These are phyloP conservation scores for Lanius ludovicianus DNA, from an alignment of 2,113 vertebrate genomes.

Conservation along the genomic window DNA sequence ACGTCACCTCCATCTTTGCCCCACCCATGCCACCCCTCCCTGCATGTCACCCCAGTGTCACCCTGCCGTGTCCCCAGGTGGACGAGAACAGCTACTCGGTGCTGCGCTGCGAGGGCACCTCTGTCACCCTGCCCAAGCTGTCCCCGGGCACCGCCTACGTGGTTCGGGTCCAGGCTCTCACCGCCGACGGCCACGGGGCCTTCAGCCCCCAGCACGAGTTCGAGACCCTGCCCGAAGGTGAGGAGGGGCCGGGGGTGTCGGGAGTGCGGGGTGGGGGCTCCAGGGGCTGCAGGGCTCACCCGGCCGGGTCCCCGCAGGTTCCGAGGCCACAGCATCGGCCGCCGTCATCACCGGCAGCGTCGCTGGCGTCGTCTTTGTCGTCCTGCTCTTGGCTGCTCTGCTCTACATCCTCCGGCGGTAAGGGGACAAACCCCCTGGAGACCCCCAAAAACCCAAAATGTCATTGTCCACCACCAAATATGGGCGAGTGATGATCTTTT, in stretches of 20 bases:
- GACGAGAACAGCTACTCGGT: constrained; percentile 88
- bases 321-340: constrained; percentile 62
- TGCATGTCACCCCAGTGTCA: background rate
- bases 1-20: background rate
- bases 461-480: background rate
- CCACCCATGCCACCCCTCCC: background rate
- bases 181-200: constrained; percentile 73
- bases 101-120: constrained; percentile 82
- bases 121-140: constrained; percentile 80
- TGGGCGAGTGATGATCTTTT: rapidly evolving
- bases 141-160: constrained; percentile 83
- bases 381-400: constrained; percentile 72
- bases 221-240: constrained; percentile 76
- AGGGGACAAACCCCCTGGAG: background rate
- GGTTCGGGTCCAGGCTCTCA: constrained; percentile 87
- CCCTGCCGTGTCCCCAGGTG: constrained; percentile 46
- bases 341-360: constrained; percentile 72
- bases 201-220: constrained; percentile 87
- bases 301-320: background rate
- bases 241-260: background rate
- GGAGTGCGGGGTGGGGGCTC: background rate
- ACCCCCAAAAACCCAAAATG: background rate
- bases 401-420: constrained; percentile 82
- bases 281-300: background rate
- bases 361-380: constrained; percentile 53